phyloP scores from a whole-genome alignment of 2,113 vertebrate species.

The Axis porcinus region DNA sequence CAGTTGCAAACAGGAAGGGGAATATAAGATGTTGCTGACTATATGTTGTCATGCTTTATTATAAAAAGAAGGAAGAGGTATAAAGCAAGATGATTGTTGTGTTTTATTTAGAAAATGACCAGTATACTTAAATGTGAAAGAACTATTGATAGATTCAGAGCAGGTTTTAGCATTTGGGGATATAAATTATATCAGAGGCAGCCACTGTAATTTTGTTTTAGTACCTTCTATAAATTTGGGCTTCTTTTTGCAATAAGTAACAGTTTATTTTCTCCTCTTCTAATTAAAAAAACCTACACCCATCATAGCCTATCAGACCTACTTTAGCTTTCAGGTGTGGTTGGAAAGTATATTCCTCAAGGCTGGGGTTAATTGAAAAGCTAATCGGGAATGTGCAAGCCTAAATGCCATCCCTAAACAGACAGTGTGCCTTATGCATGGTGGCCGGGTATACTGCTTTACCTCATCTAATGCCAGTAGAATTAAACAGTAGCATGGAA shows the following conservation, averaged over 20 bases:
- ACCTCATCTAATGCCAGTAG: background rate
- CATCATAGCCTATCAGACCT: background rate
- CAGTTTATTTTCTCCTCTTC: background rate
- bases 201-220: conserved; percentile 5
- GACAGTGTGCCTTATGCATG: conserved; percentile 2
- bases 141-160: background rate
- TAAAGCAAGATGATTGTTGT: conserved; percentile 61
- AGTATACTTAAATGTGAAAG: conserved; percentile 40
- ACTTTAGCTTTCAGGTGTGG: conserved; percentile 35
- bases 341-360: conserved; percentile 43
- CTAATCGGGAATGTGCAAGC: conserved; percentile 20
- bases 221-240: background rate
- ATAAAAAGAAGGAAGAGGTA: conserved; percentile 46
- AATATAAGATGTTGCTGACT: conserved; percentile 55
- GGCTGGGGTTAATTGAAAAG: conserved; percentile 45
- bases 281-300: background rate
- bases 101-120: conserved; percentile 42
- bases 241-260: background rate
- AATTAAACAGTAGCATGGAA: background rate
- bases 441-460: background rate
- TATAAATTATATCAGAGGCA: background rate
- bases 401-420: conserved; percentile 34
- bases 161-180: background rate
- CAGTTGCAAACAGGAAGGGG: conserved; percentile 22
- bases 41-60: conserved; percentile 39